phyloP scores from a whole-genome alignment of 2,888 invertebrate genomes.

The Entomobrya multifasciata region DNA sequence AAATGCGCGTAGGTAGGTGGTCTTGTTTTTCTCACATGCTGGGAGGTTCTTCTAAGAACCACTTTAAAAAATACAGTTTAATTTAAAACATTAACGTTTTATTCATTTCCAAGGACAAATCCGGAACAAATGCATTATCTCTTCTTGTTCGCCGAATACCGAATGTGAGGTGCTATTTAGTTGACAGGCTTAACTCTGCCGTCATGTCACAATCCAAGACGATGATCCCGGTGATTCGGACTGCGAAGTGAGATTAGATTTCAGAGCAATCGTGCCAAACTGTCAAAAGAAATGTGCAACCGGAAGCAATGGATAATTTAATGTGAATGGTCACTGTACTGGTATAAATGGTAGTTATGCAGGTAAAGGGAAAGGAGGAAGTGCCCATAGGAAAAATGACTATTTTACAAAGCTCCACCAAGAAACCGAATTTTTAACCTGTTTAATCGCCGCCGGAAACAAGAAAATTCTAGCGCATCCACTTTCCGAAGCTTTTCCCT shows the following conservation, averaged over 20 bases:
- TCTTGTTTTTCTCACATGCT: too few species aligned
- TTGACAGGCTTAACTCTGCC: conserved; percentile 89
- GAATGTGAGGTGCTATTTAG: conserved; percentile 90
- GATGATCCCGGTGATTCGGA: conserved; percentile 93
- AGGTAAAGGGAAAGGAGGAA: conserved; percentile 33
- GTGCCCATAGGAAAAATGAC: not conserved
- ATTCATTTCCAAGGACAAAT: too few species aligned
- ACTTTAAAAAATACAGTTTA: too few species aligned
- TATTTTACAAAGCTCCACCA: conserved; percentile 71
- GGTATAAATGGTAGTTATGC: too few species aligned
- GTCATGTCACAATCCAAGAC: conserved; percentile 90
- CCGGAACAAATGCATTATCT: conserved; percentile 92
- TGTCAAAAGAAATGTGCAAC: conserved; percentile 69
- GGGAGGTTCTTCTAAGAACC: too few species aligned
- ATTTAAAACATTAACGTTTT: too few species aligned
- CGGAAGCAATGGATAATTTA: too few species aligned
- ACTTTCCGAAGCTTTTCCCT: conserved; percentile 91
- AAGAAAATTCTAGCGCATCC: conserved; percentile 93
- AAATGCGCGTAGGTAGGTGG: too few species aligned
- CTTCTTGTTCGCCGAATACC: conserved; percentile 93
- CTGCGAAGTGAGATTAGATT: conserved; percentile 89
- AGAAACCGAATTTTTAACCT: conserved; percentile 92
- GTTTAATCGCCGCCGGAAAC: conserved; percentile 93
- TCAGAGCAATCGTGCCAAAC: conserved; percentile 80
- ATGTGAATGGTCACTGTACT: too few species aligned